phyloP scores from a whole-genome alignment of 2,113 vertebrate genomes.

The Syngnathus scovelli region DNA sequence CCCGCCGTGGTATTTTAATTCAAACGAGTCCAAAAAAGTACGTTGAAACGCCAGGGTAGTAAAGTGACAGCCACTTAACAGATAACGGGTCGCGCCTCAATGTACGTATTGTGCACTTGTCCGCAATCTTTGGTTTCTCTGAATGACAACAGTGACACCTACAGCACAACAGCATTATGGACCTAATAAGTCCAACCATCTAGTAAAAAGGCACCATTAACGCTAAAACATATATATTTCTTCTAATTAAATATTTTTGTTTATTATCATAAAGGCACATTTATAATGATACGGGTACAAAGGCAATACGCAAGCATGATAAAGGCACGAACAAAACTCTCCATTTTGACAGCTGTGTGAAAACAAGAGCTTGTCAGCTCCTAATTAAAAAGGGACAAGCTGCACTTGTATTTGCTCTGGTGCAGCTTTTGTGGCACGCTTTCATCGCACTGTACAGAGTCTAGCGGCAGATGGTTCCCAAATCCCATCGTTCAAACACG shows the following conservation, averaged over 20 bases:
- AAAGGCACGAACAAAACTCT: conserved; percentile 9
- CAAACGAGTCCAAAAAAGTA: too few species aligned
- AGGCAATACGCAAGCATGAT: not conserved
- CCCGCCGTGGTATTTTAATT: too few species aligned
- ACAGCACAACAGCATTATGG: too few species aligned
- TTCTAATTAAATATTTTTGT: not conserved
- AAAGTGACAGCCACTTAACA: too few species aligned
- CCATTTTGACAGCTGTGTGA: conserved; percentile 31
- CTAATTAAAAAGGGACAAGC: conserved; percentile 63
- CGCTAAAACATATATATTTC: not conserved
- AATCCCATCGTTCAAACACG: conserved; percentile 76
- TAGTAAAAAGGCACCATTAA: not conserved
- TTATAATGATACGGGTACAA: not conserved
- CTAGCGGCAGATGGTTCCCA: conserved; percentile 66
- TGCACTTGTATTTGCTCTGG: conserved; percentile 55
- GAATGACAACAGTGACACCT: too few species aligned
- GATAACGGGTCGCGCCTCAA: too few species aligned
- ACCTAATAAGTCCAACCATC: not conserved
- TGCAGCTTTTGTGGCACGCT: conserved; percentile 72
- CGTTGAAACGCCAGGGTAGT: too few species aligned
- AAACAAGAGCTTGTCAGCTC: conserved; percentile 63
- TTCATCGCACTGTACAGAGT: conserved; percentile 78
- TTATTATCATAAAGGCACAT: not conserved
- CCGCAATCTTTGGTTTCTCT: too few species aligned
- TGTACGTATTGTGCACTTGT: not conserved